phyloP scores from a whole-genome alignment of 2,797 vertebrate genomes.

The Pangasius sanitwongsei region DNA sequence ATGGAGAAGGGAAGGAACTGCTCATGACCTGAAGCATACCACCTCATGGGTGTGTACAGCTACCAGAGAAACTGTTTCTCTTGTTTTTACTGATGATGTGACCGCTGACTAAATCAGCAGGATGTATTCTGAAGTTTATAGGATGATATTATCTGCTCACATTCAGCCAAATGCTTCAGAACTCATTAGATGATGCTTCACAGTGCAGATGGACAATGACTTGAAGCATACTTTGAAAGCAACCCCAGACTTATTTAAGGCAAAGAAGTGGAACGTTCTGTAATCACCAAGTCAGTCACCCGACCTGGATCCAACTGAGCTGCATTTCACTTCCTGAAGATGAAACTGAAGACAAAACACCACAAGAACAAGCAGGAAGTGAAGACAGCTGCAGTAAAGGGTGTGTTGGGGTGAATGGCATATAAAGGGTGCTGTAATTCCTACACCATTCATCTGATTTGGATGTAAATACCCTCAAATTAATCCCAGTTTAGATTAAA shows the following conservation, averaged over 20 bases:
- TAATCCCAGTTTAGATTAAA: not conserved
- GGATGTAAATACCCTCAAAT: no score
- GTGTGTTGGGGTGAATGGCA: no score
- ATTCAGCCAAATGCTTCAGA: conserved; percentile 29
- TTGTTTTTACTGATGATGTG: not conserved
- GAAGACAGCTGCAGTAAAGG: no score
- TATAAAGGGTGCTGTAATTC: no score
- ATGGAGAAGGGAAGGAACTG: no score
- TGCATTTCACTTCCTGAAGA: not conserved
- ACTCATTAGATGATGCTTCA: not conserved
- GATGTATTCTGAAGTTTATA: not conserved
- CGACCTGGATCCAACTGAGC: not conserved
- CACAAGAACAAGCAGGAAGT: not conserved
- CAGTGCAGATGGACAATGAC: conserved; percentile 22
- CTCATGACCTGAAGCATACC: no score
- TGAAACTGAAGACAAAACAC: no score
- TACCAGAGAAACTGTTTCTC: not conserved
- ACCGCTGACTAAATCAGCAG: not conserved
- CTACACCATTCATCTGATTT: no score
- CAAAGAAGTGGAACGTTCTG: not conserved
- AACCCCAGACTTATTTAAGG: not conserved
- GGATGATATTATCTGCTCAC: not conserved
- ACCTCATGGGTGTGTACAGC: not conserved
- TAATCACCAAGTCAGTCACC: not conserved
- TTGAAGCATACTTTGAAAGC: not conserved